phyloP scores from a whole-genome alignment of 1,140 invertebrate species.

The Phocides pigmalion region DNA sequence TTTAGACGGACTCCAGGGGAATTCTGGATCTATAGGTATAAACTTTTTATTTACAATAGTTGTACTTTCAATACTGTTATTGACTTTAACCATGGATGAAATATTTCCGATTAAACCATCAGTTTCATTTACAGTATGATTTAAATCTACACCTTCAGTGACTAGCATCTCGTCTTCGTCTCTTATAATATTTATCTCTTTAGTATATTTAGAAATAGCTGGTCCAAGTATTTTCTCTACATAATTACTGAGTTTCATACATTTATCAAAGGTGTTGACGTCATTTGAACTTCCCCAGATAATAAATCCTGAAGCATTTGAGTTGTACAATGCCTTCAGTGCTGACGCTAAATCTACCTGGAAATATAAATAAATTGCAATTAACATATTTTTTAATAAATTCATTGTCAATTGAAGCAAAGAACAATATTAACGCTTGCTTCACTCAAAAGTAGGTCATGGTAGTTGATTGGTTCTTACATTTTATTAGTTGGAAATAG shows the following conservation, averaged over 20 bases:
- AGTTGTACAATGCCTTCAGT: conserved; percentile 82
- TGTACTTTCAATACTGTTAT: conserved; percentile 16
- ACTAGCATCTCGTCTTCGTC: conserved; percentile 30
- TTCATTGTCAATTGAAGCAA: no score
- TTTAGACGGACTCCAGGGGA: conserved; percentile 47
- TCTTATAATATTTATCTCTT: conserved; percentile 35
- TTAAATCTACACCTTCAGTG: conserved; percentile 17
- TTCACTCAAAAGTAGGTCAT: no score
- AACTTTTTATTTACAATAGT: conserved; percentile 27
- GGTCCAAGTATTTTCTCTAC: conserved; percentile 86
- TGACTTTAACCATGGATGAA: conserved; percentile 7
- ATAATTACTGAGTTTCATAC: conserved; percentile 85
- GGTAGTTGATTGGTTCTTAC: no score
- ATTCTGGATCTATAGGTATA: conserved; percentile 53
- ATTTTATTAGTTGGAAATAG: no score
- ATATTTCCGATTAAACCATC: conserved; percentile 9
- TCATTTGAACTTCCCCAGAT: conserved; percentile 91
- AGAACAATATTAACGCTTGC: no score
- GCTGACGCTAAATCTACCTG: conserved; percentile 85
- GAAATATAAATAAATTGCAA: conserved; percentile 51
- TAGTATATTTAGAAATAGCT: conserved; percentile 67
- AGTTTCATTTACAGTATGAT: conserved; percentile 9
- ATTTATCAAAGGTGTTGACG: conserved; percentile 86
- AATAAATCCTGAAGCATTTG: conserved; percentile 86
- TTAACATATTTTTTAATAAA: no score